These are phyloP conservation scores for Poicephalus gulielmi DNA, from an alignment of 2,113 vertebrate species.

Conservation along the genomic window DNA sequence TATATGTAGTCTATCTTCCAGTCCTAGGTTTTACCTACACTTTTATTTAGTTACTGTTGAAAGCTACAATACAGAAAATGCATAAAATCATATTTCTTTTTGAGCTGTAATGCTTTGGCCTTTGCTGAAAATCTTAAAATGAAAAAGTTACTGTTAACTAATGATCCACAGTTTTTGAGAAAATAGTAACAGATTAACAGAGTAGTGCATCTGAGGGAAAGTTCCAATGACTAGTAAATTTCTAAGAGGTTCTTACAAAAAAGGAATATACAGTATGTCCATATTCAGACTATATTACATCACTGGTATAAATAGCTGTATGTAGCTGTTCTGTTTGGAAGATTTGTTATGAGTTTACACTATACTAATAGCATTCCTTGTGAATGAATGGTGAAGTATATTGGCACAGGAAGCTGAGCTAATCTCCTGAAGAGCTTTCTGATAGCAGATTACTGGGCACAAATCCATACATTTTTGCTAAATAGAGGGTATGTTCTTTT, in stretches of 20 bases:
- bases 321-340: neutral
- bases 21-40: neutral
- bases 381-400: neutral
- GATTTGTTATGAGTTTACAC: neutral
- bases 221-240: neutral
- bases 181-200: neutral
- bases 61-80: neutral
- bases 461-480: neutral
- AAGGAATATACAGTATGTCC: neutral
- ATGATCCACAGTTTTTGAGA: neutral
- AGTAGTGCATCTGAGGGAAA: neutral
- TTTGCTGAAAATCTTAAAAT: conserved; percentile 20
- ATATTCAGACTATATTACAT: neutral
- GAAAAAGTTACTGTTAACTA: neutral
- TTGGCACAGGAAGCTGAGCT: neutral
- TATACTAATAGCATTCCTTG: neutral
- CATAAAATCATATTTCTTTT: neutral
- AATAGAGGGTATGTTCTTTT: neutral
- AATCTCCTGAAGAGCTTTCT: neutral
- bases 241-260: neutral
- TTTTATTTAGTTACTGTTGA: neutral
- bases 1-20: neutral
- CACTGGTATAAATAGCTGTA: neutral
- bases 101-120: neutral
- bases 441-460: neutral